phyloP scores from a whole-genome alignment of 2,113 vertebrate genomes.

The Macheiramphus alcinus region DNA sequence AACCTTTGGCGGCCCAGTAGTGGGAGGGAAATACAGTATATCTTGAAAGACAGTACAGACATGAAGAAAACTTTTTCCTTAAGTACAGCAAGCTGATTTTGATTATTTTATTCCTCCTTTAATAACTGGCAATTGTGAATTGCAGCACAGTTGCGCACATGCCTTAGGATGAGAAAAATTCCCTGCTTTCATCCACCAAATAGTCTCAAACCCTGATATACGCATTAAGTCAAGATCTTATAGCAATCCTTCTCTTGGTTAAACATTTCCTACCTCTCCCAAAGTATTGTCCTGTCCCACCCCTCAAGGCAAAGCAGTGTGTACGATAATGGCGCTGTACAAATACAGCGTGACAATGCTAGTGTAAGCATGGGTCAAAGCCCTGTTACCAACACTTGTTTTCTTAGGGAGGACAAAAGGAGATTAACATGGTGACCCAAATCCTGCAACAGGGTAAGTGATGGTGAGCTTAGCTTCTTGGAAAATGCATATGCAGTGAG shows the following conservation, averaged over 20 bases:
- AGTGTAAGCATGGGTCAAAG: rapidly evolving
- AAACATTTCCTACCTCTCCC: background rate
- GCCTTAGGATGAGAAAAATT: background rate
- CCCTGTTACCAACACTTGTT: background rate
- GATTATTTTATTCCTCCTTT: background rate
- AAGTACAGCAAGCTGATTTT: background rate
- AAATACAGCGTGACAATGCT: rapidly evolving
- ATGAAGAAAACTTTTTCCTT: background rate
- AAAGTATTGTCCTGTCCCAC: background rate
- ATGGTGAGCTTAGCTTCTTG: background rate
- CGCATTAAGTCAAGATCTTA: background rate
- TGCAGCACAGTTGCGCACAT: background rate
- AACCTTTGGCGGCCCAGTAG: background rate
- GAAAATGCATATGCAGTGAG: background rate
- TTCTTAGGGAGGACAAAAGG: background rate
- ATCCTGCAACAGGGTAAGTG: background rate
- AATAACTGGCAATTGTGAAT: background rate
- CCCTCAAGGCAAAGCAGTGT: background rate
- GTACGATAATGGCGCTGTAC: rapidly evolving
- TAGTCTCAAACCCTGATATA: background rate
- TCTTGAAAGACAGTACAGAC: background rate
- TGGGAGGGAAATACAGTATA: background rate
- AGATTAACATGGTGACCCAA: background rate
- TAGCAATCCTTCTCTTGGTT: background rate
- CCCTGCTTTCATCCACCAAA: background rate